These are phyloP conservation scores for Macrocentrus cingulum DNA, from an alignment of 1,140 invertebrate species.

Conservation along the genomic window DNA sequence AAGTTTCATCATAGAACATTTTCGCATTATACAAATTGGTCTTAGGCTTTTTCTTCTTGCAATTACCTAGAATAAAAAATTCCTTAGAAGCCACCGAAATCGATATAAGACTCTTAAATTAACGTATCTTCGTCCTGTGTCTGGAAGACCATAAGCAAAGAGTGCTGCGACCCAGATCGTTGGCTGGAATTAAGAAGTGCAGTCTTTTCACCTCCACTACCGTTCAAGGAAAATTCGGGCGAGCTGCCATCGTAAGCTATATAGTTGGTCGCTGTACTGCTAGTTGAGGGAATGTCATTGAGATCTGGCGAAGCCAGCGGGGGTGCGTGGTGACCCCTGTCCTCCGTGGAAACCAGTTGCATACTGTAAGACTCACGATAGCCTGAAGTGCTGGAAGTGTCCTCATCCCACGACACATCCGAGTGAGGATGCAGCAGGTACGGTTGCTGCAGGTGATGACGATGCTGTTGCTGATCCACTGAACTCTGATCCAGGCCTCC, in stretches of 20 bases:
- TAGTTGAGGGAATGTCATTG: slow-evolving; percentile 63
- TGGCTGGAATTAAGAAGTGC: slow-evolving; percentile 57
- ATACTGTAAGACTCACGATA: slow-evolving; percentile 69
- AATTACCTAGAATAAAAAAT: no score
- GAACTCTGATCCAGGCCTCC: slow-evolving; percentile 12
- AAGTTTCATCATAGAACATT: no score
- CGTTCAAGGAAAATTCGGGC: slow-evolving; percentile 64
- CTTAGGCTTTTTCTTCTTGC: no score
- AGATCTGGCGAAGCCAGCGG: slow-evolving; percentile 65
- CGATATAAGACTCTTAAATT: slow-evolving; percentile 58
- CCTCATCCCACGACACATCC: slow-evolving; percentile 74
- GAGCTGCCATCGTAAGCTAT: slow-evolving; percentile 65
- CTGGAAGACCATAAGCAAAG: slow-evolving; percentile 70
- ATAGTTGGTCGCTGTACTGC: slow-evolving; percentile 64
- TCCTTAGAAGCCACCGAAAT: no score
- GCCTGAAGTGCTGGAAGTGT: slow-evolving; percentile 78
- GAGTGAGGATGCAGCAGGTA: slow-evolving; percentile 42
- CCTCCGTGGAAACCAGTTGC: slow-evolving; percentile 58
- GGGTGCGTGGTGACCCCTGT: slow-evolving; percentile 55
- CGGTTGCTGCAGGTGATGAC: slow-evolving; percentile 39
- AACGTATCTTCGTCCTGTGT: slow-evolving; percentile 74
- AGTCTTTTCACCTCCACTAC: slow-evolving; percentile 66
- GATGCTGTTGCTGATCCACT: slow-evolving; percentile 33
- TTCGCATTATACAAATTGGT: no score
- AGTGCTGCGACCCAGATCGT: slow-evolving; percentile 65